Evolutionary conservation across 2,888 invertebrate species (phyloP), one percentile per base, ranked within the genome.

Genomic region (Drosophila fulvimacula): DNA sequence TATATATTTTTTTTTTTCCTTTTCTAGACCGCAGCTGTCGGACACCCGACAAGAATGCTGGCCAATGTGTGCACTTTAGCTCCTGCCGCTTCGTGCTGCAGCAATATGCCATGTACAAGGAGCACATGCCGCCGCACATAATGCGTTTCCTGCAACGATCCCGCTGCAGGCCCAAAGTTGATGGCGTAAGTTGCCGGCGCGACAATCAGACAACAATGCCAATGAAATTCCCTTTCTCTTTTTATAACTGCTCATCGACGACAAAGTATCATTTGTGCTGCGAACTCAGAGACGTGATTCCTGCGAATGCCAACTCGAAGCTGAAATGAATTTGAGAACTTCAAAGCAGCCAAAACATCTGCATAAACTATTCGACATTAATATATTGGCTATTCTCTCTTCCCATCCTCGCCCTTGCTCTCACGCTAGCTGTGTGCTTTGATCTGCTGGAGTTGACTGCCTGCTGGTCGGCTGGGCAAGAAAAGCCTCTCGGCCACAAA

Each of bases 191-290:
- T 83, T 62, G 53, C 38, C 24, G 58, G 27, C 53, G 78, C 15
- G 17, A 3, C 38, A n/a, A 17, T 3, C 38, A 17, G 11, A 1
- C 2, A 9, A 66, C 53, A 77, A 9, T 27, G 17, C 24, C n/a
- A 27, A 48, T 78, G 71, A 82, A 82, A 32, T 3, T 80, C 11
- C 19, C 11, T 71, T 41, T 13, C 46, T 13, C 46, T 7, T 19
- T 30, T 11, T 32, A n/a, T 30, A 30, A 67, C 62, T 48, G 53
- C 44, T 21, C 24, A 69, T 69, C 62, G 58, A 58, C 73, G 73
- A 82, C 83, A 81, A 83, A 83, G 83, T 84, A 86, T 83, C 62
- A 86, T 77, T 79, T 84, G 84, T 84, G 83, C 79, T 84, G 83
- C 51, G 86, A 81, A 68, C 79, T 86, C 55, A 70, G 77, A 65